These are phyloP conservation scores for Aleiodes alternator DNA, from an alignment of 2,888 invertebrate species.

Conservation along the genomic window DNA sequence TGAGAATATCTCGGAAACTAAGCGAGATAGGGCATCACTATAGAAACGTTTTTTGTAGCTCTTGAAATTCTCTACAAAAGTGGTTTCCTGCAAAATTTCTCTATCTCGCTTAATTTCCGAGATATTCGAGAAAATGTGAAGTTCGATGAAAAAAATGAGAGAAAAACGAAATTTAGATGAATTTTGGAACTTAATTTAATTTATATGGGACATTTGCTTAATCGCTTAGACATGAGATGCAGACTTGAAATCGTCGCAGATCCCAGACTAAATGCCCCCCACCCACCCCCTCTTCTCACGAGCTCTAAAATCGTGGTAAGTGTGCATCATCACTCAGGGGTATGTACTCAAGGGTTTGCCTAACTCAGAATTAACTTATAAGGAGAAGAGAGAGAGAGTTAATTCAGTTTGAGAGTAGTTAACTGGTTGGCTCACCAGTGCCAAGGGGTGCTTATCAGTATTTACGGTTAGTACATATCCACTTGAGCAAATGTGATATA, in stretches of 20 bases:
- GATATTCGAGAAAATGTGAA: too few species aligned
- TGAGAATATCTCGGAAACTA: too few species aligned
- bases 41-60: too few species aligned
- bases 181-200: too few species aligned
- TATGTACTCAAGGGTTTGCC: slow-evolving; percentile 71
- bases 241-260: slow-evolving; percentile 22
- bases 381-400: slow-evolving; percentile 58
- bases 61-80: too few species aligned
- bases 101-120: too few species aligned
- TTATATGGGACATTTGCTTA: too few species aligned
- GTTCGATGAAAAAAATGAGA: too few species aligned
- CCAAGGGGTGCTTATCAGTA: slow-evolving; percentile 72
- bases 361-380: slow-evolving; percentile 73
- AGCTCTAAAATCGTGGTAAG: slow-evolving; percentile 52
- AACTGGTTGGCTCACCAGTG: slow-evolving; percentile 65
- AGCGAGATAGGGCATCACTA: too few species aligned
- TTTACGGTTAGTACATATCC: slow-evolving; percentile 61
- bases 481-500: slow-evolving; percentile 37
- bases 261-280: not conserved
- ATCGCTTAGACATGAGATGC: not conserved
- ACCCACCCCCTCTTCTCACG: not conserved
- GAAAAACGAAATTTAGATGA: too few species aligned
- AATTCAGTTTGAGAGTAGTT: slow-evolving; percentile 73
- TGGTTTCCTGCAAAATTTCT: too few species aligned
- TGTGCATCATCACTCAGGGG: slow-evolving; percentile 63